These are phyloP conservation scores for Drosophila bunnanda DNA, from an alignment of 2,888 invertebrate genomes.

Conservation along the genomic window DNA sequence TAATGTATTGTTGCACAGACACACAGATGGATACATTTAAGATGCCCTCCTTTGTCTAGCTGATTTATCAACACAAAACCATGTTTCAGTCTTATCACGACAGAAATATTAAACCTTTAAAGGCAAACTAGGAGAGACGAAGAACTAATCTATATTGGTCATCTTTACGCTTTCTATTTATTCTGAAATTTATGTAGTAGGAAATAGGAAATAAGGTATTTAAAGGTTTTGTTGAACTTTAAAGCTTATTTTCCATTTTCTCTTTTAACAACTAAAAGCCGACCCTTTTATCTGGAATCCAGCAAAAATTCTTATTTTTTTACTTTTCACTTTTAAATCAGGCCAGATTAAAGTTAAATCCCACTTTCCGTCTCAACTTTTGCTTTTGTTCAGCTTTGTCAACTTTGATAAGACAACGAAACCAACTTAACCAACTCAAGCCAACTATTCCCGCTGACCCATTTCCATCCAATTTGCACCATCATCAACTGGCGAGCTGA, in stretches of 20 bases:
- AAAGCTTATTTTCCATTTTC: too few species aligned
- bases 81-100: neutral
- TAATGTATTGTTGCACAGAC: constrained; percentile 2
- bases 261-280: neutral
- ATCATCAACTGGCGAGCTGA: constrained; percentile 26
- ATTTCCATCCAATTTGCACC: constrained; percentile 30
- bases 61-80: constrained; percentile 9
- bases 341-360: constrained; percentile 25
- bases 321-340: constrained; percentile 11
- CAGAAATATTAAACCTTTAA: neutral
- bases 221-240: too few species aligned
- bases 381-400: constrained; percentile 20
- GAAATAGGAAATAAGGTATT: too few species aligned
- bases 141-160: neutral
- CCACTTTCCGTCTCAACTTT: constrained; percentile 19
- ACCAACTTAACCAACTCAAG: constrained; percentile 26
- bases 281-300: neutral
- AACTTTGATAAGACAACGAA: constrained; percentile 27
- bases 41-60: constrained; percentile 1
- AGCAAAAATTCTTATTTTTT: neutral
- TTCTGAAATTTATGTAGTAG: too few species aligned
- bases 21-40: constrained; percentile 7
- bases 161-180: neutral
- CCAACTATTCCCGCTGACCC: constrained; percentile 44
- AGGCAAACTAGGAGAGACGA: neutral